These are phyloP conservation scores for Cyanoliseus patagonus DNA, from an alignment of 2,113 vertebrate genomes.

Conservation along the genomic window DNA sequence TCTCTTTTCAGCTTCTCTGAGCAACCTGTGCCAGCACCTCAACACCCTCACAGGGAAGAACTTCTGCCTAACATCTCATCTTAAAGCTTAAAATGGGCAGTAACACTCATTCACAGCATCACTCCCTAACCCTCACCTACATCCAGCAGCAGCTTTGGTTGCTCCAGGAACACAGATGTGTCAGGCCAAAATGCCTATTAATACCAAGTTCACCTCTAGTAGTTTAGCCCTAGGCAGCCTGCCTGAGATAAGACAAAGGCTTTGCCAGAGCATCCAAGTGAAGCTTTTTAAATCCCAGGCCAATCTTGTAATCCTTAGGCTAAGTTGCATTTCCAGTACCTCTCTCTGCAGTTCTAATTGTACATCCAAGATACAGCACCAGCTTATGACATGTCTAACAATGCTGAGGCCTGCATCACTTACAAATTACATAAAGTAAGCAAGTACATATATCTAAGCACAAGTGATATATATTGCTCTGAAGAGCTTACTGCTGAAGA, in stretches of 20 bases:
- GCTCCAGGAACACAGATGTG: background rate
- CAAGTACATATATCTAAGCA: background rate
- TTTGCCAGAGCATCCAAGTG: background rate
- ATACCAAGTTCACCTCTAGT: background rate
- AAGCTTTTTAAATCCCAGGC: background rate
- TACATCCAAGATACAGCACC: background rate
- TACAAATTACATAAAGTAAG: background rate
- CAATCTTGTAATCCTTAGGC: background rate
- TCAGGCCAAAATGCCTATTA: background rate
- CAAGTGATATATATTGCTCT: background rate
- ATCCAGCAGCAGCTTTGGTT: background rate
- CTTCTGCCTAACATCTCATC: background rate
- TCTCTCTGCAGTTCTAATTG: background rate
- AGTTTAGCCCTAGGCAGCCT: background rate
- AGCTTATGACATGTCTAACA: background rate
- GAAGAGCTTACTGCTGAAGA: background rate
- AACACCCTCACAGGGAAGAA: background rate
- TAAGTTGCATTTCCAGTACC: background rate
- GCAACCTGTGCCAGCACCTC: background rate
- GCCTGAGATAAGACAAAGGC: background rate
- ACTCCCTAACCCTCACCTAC: background rate
- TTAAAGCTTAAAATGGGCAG: background rate
- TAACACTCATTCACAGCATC: fast-evolving
- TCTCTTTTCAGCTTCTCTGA: background rate
- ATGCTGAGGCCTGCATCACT: background rate